phyloP scores from a whole-genome alignment of 1,140 invertebrate genomes.

The Pseudomyrmex flavicornis region DNA sequence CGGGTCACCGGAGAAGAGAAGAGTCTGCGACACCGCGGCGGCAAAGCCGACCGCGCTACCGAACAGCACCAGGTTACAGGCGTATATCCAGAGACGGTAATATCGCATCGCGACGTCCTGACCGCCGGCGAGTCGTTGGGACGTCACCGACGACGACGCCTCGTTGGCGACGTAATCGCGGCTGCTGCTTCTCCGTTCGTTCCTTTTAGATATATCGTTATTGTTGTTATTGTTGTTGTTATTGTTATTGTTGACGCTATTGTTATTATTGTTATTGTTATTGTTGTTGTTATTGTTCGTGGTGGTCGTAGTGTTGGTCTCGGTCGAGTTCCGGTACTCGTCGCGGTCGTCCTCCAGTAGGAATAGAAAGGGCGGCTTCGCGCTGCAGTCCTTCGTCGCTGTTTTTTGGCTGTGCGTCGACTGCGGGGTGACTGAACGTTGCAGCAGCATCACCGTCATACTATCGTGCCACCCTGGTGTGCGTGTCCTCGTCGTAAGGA shows the following conservation, averaged over 20 bases:
- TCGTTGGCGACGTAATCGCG: conserved; percentile 73
- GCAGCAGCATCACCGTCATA: conserved; percentile 86
- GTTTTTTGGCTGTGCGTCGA: conserved; percentile 83
- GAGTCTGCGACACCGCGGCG: conserved; percentile 90
- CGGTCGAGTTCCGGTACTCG: conserved; percentile 74
- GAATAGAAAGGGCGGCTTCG: conserved; percentile 80
- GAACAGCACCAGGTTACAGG: conserved; percentile 94
- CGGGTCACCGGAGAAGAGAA: conserved; percentile 88
- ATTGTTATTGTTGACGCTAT: conserved; percentile 59
- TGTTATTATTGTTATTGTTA: conserved; percentile 70
- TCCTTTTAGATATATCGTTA: conserved; percentile 67
- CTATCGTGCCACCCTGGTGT: conserved; percentile 81
- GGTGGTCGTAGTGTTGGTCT: conserved; percentile 63
- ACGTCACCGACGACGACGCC: conserved; percentile 76
- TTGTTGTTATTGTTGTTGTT: conserved; percentile 64
- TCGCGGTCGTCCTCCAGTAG: conserved; percentile 78
- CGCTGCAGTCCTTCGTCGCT: conserved; percentile 79
- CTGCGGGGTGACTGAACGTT: conserved; percentile 84
- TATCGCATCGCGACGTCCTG: conserved; percentile 87
- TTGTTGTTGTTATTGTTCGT: conserved; percentile 61
- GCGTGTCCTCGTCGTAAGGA: conserved; percentile 73
- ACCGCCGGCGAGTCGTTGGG: conserved; percentile 74
- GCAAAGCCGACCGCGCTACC: conserved; percentile 92
- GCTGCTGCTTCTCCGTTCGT: conserved; percentile 50
- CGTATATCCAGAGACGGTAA: conserved; percentile 97